phyloP scores from a whole-genome alignment of 2,888 invertebrate species.

The Drepana falcataria region DNA sequence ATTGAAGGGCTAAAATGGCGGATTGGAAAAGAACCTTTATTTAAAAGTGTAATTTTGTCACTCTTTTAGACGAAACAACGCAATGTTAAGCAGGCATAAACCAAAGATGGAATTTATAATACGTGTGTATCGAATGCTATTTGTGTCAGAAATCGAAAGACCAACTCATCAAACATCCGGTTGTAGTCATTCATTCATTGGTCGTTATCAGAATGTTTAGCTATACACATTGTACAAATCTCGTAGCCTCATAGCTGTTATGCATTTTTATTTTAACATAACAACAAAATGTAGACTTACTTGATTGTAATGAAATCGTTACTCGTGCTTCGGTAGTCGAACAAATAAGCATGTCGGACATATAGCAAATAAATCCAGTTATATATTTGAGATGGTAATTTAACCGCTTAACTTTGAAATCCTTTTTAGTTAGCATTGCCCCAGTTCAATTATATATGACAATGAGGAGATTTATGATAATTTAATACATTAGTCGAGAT shows the following conservation, averaged over 20 bases:
- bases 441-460: conserved; percentile 9
- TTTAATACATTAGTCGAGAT: conserved; percentile 20
- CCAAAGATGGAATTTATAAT: not conserved
- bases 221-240: too few relatives aligned
- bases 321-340: not conserved
- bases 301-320: not conserved
- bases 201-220: not conserved
- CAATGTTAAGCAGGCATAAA: not conserved
- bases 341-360: not conserved
- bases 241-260: too few relatives aligned
- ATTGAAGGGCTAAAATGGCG: conserved; percentile 26
- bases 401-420: not conserved
- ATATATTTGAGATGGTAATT: not conserved
- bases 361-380: not conserved
- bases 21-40: not conserved
- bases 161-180: conserved; percentile 13
- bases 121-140: not conserved
- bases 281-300: not conserved
- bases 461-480: conserved; percentile 4
- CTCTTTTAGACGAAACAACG: not conserved
- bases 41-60: not conserved
- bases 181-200: not conserved
- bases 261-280: too few relatives aligned
- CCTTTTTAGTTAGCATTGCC: not conserved
- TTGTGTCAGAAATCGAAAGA: conserved; percentile 9